A percentile compares a stretch with the other conserved stretches of the same genome.
Conservation (phyloP, 1,140 invertebrate species). For the Steinernema feltiae region DNA sequence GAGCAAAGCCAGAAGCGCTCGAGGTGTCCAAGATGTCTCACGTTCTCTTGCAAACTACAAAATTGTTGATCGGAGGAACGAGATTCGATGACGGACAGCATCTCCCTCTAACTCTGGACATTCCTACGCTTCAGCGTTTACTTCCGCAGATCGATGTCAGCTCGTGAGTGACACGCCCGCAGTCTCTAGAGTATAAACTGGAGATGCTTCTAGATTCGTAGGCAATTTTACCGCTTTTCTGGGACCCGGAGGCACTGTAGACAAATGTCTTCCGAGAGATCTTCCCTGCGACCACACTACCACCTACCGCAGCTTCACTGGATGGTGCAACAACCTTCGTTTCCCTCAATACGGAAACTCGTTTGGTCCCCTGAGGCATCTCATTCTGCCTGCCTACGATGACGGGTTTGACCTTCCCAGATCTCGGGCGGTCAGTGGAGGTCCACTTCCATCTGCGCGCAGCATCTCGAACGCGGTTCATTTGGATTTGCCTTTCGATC, state of each 20-base stretch:
- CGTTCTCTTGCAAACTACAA: constrained; percentile 53
- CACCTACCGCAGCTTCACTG: constrained; percentile 74
- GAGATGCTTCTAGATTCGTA: constrained; percentile 20
- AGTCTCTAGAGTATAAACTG: neutral
- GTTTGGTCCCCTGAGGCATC: constrained; percentile 74
- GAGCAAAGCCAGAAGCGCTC: constrained; percentile 52
- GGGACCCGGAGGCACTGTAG: constrained; percentile 25
- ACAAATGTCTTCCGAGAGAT: constrained; percentile 52
- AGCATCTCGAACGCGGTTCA: constrained; percentile 79
- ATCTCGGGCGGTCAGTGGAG: constrained; percentile 71
- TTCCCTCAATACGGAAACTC: constrained; percentile 85
- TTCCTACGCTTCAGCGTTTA: constrained; percentile 45
- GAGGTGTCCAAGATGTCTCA: constrained; percentile 43
- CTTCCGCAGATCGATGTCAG: constrained; percentile 52
- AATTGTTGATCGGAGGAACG: constrained; percentile 40
- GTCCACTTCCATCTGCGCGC: constrained; percentile 67
- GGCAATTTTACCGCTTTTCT: constrained; percentile 39
- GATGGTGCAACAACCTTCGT: constrained; percentile 87
- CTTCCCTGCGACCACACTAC: constrained; percentile 73
- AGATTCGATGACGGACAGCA: constrained; percentile 13
- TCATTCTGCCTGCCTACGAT: constrained; percentile 83
- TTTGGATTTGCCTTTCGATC: constrained; percentile 69
- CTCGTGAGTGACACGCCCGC: neutral
- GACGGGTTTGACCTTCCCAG: constrained; percentile 67
- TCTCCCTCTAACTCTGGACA: constrained; percentile 37